A percentile compares a stretch with the other conserved stretches of the same genome.
These are phyloP conservation scores for Rhinoptilus africanus DNA, from an alignment of 2,113 vertebrate genomes.

Conservation along the genomic window DNA sequence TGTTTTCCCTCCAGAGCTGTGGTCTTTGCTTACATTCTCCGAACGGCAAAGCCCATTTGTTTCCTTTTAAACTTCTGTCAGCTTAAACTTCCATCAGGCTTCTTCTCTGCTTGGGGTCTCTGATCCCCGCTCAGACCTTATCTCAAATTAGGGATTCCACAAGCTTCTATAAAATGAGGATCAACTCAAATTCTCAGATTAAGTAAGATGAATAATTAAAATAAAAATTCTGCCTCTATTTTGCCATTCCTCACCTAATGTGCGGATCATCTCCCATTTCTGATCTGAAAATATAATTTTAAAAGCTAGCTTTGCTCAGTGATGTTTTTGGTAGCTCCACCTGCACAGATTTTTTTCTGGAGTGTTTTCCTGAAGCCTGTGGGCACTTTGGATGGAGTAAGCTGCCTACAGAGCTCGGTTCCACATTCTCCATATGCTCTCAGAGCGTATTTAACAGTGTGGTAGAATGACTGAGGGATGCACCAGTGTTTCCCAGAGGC, in stretches of 20 bases:
- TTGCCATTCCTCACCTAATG: neutral
- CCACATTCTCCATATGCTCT: neutral
- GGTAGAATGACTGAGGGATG: neutral
- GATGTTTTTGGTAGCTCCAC: neutral
- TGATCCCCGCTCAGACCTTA: conserved; percentile 43
- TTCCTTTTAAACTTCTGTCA: conserved; percentile 50
- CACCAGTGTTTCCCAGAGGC: neutral
- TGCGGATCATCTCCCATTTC: conserved; percentile 28
- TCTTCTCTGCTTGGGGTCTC: conserved; percentile 53
- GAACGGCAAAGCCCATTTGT: conserved; percentile 46
- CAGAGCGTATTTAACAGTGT: neutral
- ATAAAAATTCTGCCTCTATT: conserved; percentile 30
- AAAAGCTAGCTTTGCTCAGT: neutral
- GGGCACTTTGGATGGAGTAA: neutral
- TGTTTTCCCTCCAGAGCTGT: conserved; percentile 3
- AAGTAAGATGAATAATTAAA: conserved; percentile 54
- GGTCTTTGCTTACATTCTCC: conserved; percentile 38
- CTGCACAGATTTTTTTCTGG: neutral
- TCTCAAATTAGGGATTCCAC: conserved; percentile 46
- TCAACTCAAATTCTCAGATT: conserved; percentile 61
- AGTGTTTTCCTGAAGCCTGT: neutral
- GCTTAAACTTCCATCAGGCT: conserved; percentile 41
- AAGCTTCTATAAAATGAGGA: conserved; percentile 50
- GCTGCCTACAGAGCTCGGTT: neutral
- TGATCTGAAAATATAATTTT: neutral